Base-by-base conservation (phyloP, 2,888 invertebrate species). In the Spisula solida region DNA sequence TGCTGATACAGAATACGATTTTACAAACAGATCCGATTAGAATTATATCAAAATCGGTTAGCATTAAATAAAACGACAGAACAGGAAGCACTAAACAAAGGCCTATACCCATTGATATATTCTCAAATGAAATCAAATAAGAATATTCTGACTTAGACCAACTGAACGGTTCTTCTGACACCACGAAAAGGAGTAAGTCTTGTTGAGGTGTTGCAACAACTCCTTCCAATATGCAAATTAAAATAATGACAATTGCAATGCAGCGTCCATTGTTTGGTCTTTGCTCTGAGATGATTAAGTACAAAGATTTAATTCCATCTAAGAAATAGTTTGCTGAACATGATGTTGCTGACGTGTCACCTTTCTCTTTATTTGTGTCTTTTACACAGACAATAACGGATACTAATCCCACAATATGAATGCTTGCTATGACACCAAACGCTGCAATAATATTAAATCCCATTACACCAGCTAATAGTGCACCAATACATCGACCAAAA, bases 121-220 rank as follows among this genome's bases (percentile, higher is more conserved):
- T 75, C 34, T 75, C 75, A 34, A 75, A 34, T 16, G 75, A 31
- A 16, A 75, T 14, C 75, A 75, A 75, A 6, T 75, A 75, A 34
- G 75, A 75, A 75, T 75, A 75, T 31, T 34, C 34, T 1, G 75
- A 31, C 5, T 31, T 75, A 1, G 75, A 75, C 75, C 75, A 75
- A 14, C 18, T 75, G 18, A 75, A 16, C 31, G 75, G 75, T 14
- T 75, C 75, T 1, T 18, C 25, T 0, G 75, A 18, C 16, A 66
- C 60, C 25, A 75, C 75, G 75, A 75, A 75, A 14, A 75, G 75
- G 16, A 75, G 75, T 75, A 75, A 75, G 34, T 75, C 75, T 34
- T 14, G 31, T 10, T 75, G 75, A 14, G 75, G 31, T 12, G 34
- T 75, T 31, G 16, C 29, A 75, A 31, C 6, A 14, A 75, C 2